These are phyloP conservation scores for Glyptemys insculpta DNA, from an alignment of 2,797 vertebrate genomes.

Conservation along the genomic window DNA sequence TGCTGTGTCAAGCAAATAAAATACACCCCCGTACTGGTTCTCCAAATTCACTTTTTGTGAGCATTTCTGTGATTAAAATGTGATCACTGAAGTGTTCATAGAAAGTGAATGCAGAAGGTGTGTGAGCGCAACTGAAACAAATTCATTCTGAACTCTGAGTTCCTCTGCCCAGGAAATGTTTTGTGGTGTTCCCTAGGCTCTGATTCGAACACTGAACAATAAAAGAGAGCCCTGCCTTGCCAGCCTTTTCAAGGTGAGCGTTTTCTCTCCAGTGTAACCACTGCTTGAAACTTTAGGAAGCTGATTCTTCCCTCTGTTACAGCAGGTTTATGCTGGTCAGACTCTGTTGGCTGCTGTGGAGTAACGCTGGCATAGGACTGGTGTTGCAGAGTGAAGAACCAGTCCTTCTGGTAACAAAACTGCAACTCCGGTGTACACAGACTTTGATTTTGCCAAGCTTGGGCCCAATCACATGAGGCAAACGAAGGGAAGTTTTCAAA, in stretches of 20 bases:
- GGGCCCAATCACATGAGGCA: fast-evolving
- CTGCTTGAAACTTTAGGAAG: not conserved
- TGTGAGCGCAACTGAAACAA: not conserved
- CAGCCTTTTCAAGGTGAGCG: not conserved
- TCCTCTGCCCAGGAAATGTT: fast-evolving
- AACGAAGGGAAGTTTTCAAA: too few relatives aligned
- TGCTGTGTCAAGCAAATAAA: fast-evolving
- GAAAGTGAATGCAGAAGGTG: not conserved
- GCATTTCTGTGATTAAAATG: not conserved
- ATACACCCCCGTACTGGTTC: not conserved
- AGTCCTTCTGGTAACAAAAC: not conserved
- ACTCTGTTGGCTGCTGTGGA: not conserved
- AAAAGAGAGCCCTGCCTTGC: not conserved
- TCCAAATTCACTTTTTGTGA: not conserved
- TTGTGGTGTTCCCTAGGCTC: not conserved
- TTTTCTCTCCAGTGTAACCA: not conserved
- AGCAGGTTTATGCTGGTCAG: not conserved
- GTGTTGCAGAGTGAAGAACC: fast-evolving
- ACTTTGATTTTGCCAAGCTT: not conserved
- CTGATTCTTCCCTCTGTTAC: not conserved
- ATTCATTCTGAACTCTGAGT: fast-evolving
- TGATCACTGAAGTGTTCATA: fast-evolving
- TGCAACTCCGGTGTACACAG: fast-evolving
- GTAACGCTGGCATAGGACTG: not conserved
- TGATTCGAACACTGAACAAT: fast-evolving